Evolutionary conservation across 2,113 vertebrate genomes (phyloP), one percentile per base, ranked within the genome.

Genomic region (Procavia capensis): DNA sequence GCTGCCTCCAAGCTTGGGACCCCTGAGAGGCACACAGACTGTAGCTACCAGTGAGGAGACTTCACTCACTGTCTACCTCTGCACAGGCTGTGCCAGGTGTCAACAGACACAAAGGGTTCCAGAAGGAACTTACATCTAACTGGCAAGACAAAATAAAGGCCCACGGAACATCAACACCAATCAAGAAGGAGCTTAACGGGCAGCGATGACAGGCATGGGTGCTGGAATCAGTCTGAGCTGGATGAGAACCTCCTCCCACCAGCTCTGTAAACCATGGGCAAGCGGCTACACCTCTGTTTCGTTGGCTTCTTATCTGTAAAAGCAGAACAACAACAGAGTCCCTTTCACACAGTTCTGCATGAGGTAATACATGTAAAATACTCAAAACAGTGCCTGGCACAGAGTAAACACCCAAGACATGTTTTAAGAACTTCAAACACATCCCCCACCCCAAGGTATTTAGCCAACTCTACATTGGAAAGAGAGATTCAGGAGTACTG

Each of bases 401-500:
- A 75, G 27, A 79, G 22, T 27, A 63, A 87, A 78, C 25, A 25
- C 41, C 85, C 66, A 59, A 78, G 31, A 64, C 5, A 36, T 39
- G 43, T 86, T 92, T 89, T 43, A 91, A 81, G 27, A 66, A 61
- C 70, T 61, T 93, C 88, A 93, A 47, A 81, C 89, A 64, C 10
- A 34, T 50, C 41, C 45, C 6, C 63, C 27, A 22, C 45, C 24
- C 70, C 43, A 31, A 83, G 10, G 29, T 16, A 31, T 31, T 75
- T 47, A 59, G 57, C 63, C 86, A 91, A 7, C 36, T 43, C 24
- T 31, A 4, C 54, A 64, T 50, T 13, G 90, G 61, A 64, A 85
- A 85, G 91, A 78, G 45, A 25, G 66, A 47, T 16, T 8, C 36
- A 10, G 64, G 64, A 39, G 36, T 20, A 54, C 14, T 54, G 13